phyloP scores from a whole-genome alignment of 2,888 invertebrate species.

The Drosophila suboccidentalis region DNA sequence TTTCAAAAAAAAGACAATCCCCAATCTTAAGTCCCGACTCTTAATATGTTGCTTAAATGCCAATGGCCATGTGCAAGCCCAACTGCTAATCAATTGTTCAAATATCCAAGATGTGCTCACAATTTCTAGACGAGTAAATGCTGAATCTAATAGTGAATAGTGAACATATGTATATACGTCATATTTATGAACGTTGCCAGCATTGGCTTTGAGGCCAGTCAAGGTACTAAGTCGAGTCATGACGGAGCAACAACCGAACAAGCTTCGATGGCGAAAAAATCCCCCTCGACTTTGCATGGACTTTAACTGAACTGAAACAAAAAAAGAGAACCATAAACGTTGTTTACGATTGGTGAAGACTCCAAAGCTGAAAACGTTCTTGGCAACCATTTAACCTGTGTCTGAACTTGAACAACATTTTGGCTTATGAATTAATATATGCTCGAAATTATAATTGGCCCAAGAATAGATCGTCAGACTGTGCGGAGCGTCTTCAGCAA shows the following conservation, averaged over 20 bases:
- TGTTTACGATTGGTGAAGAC: constrained; percentile 26
- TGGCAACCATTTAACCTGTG: constrained; percentile 44
- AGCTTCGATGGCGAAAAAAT: constrained; percentile 28
- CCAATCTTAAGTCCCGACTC: constrained; percentile 34
- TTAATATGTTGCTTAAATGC: constrained; percentile 32
- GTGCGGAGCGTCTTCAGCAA: constrained; percentile 31
- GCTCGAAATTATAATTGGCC: constrained; percentile 43
- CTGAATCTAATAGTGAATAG: constrained; percentile 7
- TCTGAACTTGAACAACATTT: constrained; percentile 65
- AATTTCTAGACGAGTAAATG: constrained; percentile 9
- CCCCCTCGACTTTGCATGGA: constrained; percentile 17
- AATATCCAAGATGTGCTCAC: constrained; percentile 42
- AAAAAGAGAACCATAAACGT: constrained; percentile 38
- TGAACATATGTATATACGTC: constrained; percentile 12
- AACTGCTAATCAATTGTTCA: constrained; percentile 67
- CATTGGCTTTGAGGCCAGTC: constrained; percentile 30
- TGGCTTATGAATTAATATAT: constrained; percentile 39
- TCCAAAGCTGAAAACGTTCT: constrained; percentile 61
- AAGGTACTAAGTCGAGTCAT: constrained; percentile 35
- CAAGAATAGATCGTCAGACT: constrained; percentile 64
- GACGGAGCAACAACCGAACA: constrained; percentile 57
- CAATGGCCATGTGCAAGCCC: constrained; percentile 52
- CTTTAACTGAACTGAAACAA: background rate
- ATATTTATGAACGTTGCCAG: constrained; percentile 24
- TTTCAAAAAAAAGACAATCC: constrained; percentile 15